A percentile compares a stretch with the other conserved stretches of the same genome.
Evolutionary conservation across 1,140 invertebrate genomes (phyloP).

Genomic region (Panonychus citri): DNA sequence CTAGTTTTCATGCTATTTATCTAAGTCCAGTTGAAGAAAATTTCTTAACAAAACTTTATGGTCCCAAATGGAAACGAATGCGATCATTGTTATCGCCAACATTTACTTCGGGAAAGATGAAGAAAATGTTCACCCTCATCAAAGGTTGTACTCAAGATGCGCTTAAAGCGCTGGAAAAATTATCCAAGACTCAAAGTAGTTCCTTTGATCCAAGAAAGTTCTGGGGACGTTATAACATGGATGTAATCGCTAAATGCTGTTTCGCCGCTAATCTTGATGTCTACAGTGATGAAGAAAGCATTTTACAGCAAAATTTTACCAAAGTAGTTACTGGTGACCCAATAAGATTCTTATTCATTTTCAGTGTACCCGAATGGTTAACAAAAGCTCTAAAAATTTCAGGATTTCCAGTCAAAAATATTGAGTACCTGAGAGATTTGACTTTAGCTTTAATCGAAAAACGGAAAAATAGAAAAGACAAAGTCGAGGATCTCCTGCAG

Average conservation of each 20-base stretch:
- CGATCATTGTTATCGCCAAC: conserved; percentile 29
- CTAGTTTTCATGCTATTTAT: conserved; percentile 1
- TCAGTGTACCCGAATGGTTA: not conserved
- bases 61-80: conserved; percentile 27
- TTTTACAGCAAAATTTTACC: conserved; percentile 18
- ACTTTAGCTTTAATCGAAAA: not conserved
- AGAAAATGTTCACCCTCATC: conserved; percentile 25
- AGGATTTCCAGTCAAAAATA: not conserved
- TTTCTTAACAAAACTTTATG: not conserved
- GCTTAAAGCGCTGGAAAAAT: not conserved
- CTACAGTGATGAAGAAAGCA: conserved; percentile 19
- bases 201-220: not conserved
- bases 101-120: conserved; percentile 33
- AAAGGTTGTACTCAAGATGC: not conserved
- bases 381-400: not conserved
- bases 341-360: not conserved
- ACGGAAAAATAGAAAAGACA: not conserved
- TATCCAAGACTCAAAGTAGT: not conserved
- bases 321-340: conserved; percentile 9
- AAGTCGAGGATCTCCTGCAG: conserved; percentile 13
- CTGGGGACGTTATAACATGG: conserved; percentile 18
- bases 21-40: not conserved
- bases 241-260: conserved; percentile 25
- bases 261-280: conserved; percentile 26
- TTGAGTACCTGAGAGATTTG: not conserved